Percentiles rank a stretch among this genome's conserved stretches.
Evolutionary conservation across 2,113 vertebrate genomes (phyloP).

Genomic region (Ibidorhyncha struthersii): DNA sequence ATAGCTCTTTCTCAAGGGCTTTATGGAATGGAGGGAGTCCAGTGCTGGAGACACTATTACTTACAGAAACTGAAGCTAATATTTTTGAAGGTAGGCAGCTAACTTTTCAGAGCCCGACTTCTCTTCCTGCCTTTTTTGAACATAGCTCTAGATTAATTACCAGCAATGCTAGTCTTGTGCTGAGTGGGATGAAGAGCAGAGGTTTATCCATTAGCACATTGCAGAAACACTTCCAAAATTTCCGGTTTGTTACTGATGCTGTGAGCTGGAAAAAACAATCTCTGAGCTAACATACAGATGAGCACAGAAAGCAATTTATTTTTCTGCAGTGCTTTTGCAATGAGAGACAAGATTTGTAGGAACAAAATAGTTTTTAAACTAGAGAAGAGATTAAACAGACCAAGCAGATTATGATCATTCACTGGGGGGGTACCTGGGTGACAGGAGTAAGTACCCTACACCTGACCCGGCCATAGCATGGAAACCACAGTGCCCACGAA

Average conservation of each 20-base stretch:
- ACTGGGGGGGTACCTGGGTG: neutral
- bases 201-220: neutral
- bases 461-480: neutral
- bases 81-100: neutral
- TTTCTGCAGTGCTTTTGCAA: neutral
- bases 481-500: neutral
- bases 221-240: neutral
- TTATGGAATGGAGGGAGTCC: neutral
- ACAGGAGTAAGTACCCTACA: neutral
- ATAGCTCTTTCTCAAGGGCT: neutral
- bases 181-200: neutral
- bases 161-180: neutral
- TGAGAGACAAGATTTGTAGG: neutral
- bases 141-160: neutral
- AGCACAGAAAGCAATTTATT: neutral
- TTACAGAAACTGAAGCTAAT: neutral
- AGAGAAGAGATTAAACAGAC: neutral
- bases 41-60: neutral
- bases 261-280: slow-evolving; percentile 4
- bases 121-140: neutral
- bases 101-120: neutral
- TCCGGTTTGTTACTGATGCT: neutral
- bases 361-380: neutral
- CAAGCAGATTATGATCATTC: neutral
- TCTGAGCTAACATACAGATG: neutral